A percentile compares a stretch with the other conserved stretches of the same genome.
These are phyloP conservation scores for Eretmochelys imbricata DNA, from an alignment of 2,113 vertebrate species.

Conservation along the genomic window DNA sequence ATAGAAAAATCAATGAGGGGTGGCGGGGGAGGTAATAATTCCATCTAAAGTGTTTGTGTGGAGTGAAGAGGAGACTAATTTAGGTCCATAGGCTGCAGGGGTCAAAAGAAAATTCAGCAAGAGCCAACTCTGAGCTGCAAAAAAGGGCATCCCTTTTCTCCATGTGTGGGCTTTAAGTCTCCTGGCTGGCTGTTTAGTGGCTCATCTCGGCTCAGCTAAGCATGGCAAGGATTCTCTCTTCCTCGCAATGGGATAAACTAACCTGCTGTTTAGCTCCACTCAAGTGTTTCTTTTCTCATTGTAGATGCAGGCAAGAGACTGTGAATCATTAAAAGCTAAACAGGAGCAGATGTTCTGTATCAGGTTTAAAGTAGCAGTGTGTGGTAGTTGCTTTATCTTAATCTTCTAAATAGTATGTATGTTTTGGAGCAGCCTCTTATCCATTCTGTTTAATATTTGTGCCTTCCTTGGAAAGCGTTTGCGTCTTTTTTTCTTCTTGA, in stretches of 20 bases:
- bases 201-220: neutral
- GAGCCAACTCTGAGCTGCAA: neutral
- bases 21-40: fast-evolving
- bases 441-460: conserved; percentile 7
- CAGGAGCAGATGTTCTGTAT: conserved; percentile 41
- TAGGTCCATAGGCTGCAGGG: neutral
- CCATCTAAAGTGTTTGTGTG: neutral
- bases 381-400: neutral
- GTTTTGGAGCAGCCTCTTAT: conserved; percentile 31
- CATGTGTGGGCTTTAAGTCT: neutral
- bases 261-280: neutral
- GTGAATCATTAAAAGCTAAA: conserved; percentile 4
- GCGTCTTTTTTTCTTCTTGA: neutral
- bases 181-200: neutral
- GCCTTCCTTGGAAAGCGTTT: conserved; percentile 38
- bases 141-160: neutral
- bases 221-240: conserved; percentile 28
- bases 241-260: neutral
- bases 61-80: neutral
- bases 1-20: neutral
- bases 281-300: neutral
- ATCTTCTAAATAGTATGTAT: neutral
- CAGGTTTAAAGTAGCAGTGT: conserved; percentile 23
- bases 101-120: neutral
- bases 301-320: neutral